A percentile compares a stretch with the other conserved stretches of the same genome.
Evolutionary conservation across 2,113 vertebrate species (phyloP).

Genomic region (Gracilinanus agilis): DNA sequence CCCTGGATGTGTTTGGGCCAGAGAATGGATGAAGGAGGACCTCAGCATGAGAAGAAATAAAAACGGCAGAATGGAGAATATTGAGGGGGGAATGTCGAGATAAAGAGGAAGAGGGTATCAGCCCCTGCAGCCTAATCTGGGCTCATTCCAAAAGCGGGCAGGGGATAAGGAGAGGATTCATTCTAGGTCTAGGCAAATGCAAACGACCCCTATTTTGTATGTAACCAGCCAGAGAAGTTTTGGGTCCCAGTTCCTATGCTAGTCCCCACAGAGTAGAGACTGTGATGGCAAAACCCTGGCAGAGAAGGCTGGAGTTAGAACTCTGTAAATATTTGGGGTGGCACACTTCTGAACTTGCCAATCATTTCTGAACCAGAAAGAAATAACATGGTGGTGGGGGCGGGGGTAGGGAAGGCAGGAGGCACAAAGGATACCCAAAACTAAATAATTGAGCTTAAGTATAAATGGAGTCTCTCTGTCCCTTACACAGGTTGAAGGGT

Average conservation of each 20-base stretch:
- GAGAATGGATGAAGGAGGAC: not conserved
- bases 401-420: not conserved
- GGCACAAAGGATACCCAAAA: not conserved
- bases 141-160: not conserved
- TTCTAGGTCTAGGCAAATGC: not conserved
- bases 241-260: not conserved
- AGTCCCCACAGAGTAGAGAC: not conserved
- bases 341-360: not conserved
- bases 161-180: not conserved
- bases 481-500: not conserved
- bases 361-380: not conserved
- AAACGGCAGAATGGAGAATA: not conserved
- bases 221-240: not conserved
- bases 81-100: slow-evolving; percentile 26
- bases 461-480: not conserved
- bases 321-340: not conserved
- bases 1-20: not conserved
- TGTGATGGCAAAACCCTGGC: not conserved
- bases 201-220: not conserved
- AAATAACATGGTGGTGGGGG: not conserved
- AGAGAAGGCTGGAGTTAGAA: not conserved
- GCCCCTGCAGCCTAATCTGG: accelerated
- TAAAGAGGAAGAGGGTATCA: not conserved
- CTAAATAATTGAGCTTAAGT: not conserved
- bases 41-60: not conserved